phyloP scores from a whole-genome alignment of 2,888 invertebrate species.

The Acronicta psi region DNA sequence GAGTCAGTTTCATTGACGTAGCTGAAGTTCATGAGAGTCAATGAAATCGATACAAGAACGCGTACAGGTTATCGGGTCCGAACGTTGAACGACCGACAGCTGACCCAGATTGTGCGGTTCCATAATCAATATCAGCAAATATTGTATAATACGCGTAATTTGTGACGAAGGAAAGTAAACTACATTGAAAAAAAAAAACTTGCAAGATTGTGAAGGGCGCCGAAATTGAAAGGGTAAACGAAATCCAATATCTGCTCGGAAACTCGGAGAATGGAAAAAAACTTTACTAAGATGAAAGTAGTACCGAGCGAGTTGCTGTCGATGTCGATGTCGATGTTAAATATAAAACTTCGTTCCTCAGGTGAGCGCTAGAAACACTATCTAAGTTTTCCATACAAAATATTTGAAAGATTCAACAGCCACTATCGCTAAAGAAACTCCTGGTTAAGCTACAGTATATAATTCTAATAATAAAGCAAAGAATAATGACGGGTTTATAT shows the following conservation, averaged over 20 bases:
- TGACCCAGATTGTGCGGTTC: slow-evolving; percentile 59
- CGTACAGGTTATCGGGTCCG: slow-evolving; percentile 57
- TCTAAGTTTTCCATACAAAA: too few species aligned
- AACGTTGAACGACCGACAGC: slow-evolving; percentile 61
- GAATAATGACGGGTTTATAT: background rate
- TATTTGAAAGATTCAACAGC: too few species aligned
- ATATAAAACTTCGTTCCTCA: too few species aligned
- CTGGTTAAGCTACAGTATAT: too few species aligned
- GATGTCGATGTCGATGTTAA: too few species aligned
- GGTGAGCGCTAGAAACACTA: too few species aligned
- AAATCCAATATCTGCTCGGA: background rate
- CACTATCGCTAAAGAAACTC: too few species aligned
- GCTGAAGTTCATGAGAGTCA: slow-evolving; percentile 51
- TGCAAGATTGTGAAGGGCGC: background rate
- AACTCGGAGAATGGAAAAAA: too few species aligned
- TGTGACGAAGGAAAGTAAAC: slow-evolving; percentile 30
- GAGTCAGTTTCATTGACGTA: slow-evolving; percentile 38
- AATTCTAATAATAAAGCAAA: too few species aligned
- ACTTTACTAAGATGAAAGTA: too few species aligned
- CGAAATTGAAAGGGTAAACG: slow-evolving; percentile 3
- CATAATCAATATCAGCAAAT: slow-evolving; percentile 44
- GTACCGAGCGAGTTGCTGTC: too few species aligned
- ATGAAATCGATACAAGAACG: slow-evolving; percentile 60
- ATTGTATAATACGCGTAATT: slow-evolving; percentile 33
- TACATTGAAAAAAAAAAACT: slow-evolving; percentile 26